Evolutionary conservation across 2,113 vertebrate species (phyloP).

Genomic region (Equus przewalskii): DNA sequence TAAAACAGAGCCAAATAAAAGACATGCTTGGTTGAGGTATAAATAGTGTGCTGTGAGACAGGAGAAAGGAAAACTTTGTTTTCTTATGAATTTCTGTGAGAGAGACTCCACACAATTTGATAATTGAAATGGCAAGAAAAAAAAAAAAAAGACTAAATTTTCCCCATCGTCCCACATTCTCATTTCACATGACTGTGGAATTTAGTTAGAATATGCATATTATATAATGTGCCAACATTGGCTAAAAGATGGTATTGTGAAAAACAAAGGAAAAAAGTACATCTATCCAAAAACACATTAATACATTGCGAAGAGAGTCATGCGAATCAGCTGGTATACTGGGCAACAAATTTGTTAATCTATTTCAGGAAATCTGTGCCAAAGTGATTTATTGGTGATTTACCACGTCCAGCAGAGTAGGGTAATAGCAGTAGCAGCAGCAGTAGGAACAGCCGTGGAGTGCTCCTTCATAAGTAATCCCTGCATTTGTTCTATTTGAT

Average conservation of each 20-base stretch:
- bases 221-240: not conserved
- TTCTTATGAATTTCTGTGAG: not conserved
- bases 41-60: not conserved
- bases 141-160: not conserved
- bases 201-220: not conserved
- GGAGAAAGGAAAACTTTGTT: slow-evolving; percentile 10
- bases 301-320: not conserved
- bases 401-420: no score
- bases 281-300: not conserved
- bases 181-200: not conserved
- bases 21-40: not conserved
- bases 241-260: not conserved
- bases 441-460: fast-evolving
- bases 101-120: not conserved
- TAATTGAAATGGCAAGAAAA: not conserved
- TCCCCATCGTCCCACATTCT: not conserved
- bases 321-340: not conserved
- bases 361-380: not conserved
- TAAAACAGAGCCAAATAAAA: slow-evolving; percentile 55
- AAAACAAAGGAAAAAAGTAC: not conserved
- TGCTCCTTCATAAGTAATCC: not conserved
- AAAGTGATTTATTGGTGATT: not conserved
- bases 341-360: not conserved
- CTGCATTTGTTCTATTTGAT: not conserved
- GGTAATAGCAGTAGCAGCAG: no score